phyloP scores from a whole-genome alignment of 2,113 vertebrate species.

The Melanotaenia duboulayi region DNA sequence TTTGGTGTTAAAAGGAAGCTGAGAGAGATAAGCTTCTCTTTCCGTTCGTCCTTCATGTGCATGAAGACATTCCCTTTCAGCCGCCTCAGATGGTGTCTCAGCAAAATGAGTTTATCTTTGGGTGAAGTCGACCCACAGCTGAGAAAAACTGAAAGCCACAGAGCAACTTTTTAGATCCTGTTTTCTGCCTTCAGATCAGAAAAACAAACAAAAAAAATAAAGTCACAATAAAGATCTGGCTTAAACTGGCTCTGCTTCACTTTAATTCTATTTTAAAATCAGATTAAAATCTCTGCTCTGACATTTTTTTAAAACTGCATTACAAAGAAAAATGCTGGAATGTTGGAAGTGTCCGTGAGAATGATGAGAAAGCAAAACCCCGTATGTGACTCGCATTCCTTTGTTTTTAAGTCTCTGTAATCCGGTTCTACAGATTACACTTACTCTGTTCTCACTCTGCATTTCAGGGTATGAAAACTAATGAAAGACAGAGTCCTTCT shows the following conservation, averaged over 20 bases:
- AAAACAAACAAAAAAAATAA: too few relatives aligned
- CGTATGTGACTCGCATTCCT: conserved; percentile 30
- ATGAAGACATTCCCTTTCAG: not conserved
- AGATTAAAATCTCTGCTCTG: too few relatives aligned
- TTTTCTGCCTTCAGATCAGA: too few relatives aligned
- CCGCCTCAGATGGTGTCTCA: not conserved
- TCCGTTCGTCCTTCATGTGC: not conserved
- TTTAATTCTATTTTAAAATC: too few relatives aligned
- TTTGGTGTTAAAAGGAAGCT: conserved; percentile 3
- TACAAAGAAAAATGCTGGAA: not conserved
- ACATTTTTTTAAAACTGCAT: not conserved
- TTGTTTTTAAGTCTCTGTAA: conserved; percentile 48
- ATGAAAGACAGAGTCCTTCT: not conserved
- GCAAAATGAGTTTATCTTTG: too few relatives aligned
- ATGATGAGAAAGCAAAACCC: conserved; percentile 11
- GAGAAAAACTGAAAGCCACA: too few relatives aligned
- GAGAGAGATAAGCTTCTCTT: not conserved
- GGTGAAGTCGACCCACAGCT: too few relatives aligned
- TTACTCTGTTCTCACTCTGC: conserved; percentile 3
- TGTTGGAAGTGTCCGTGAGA: not conserved
- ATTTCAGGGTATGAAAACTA: not conserved
- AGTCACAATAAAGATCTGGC: too few relatives aligned
- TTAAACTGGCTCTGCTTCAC: too few relatives aligned
- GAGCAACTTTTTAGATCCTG: too few relatives aligned
- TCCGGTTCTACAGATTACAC: conserved; percentile 37